A percentile compares a stretch with the other conserved stretches of the same genome.
These are phyloP conservation scores for Apocheima hispidaria DNA, from an alignment of 2,888 invertebrate genomes.

Conservation along the genomic window DNA sequence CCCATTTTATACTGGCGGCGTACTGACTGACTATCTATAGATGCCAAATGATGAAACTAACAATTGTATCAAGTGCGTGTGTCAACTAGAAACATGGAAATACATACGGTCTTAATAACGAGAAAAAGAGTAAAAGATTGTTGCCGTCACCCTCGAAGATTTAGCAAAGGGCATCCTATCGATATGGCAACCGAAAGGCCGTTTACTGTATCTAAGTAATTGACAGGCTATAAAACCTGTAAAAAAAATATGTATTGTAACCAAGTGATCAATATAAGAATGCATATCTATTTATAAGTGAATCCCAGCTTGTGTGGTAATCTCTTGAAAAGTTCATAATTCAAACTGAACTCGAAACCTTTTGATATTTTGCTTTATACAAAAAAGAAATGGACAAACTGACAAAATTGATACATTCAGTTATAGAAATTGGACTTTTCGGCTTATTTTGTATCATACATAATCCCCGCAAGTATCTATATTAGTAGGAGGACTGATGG, in stretches of 20 bases:
- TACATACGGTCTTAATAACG: too few relatives aligned
- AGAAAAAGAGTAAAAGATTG: too few relatives aligned
- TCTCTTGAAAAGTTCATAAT: conserved; percentile 1
- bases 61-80: too few relatives aligned
- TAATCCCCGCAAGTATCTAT: not conserved
- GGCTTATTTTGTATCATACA: conserved; percentile 1
- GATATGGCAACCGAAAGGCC: too few relatives aligned
- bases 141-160: too few relatives aligned
- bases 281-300: conserved; percentile 11
- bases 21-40: too few relatives aligned
- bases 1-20: too few relatives aligned
- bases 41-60: too few relatives aligned
- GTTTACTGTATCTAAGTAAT: too few relatives aligned
- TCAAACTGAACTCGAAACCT: conserved; percentile 1
- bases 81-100: too few relatives aligned
- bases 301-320: conserved; percentile 26
- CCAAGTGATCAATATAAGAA: conserved; percentile 7
- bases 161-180: too few relatives aligned
- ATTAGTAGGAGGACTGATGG: too few relatives aligned
- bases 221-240: not conserved
- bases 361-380: conserved; percentile 29
- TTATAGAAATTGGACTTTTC: not conserved
- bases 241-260: conserved; percentile 15
- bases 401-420: not conserved
- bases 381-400: conserved; percentile 37